Conservation (phyloP, 2,888 invertebrate species). For the Argyresthia albistria region DNA sequence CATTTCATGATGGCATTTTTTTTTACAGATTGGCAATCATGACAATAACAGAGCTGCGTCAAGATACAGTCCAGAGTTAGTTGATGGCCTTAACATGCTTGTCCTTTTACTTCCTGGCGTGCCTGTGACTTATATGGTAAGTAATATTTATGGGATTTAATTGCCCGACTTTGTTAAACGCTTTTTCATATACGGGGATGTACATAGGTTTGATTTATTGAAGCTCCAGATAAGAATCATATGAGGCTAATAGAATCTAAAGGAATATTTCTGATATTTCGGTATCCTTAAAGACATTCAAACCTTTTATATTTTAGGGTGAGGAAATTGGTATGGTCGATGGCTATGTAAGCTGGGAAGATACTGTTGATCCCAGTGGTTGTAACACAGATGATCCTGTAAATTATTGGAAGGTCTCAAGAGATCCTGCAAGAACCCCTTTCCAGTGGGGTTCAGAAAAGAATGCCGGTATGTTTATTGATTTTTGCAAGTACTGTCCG, state of each 20-base stretch:
- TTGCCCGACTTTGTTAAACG: too few species aligned
- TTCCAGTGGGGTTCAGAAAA: slow-evolving; percentile 80
- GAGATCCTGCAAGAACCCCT: slow-evolving; percentile 85
- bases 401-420: slow-evolving; percentile 68
- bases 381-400: slow-evolving; percentile 70
- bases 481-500: too few species aligned
- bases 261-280: too few species aligned
- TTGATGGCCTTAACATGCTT: slow-evolving; percentile 88
- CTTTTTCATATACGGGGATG: too few species aligned
- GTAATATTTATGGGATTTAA: too few species aligned
- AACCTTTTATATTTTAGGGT: slow-evolving; percentile 41
- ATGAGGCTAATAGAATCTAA: too few species aligned
- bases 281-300: background rate
- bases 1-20: background rate
- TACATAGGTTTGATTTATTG: too few species aligned
- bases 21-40: slow-evolving; percentile 80
- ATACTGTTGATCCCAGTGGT: slow-evolving; percentile 73
- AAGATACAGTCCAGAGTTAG: slow-evolving; percentile 76
- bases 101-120: slow-evolving; percentile 87
- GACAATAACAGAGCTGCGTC: slow-evolving; percentile 81
- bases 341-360: slow-evolving; percentile 70
- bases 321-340: slow-evolving; percentile 84
- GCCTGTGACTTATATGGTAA: slow-evolving; percentile 86
- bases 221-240: too few species aligned
- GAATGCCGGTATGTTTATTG: slow-evolving; percentile 64